Percentiles rank a stretch among this genome's conserved stretches.
phyloP scores from a whole-genome alignment of 1,140 invertebrate genomes.

The Lamellibrachia luymesi region DNA sequence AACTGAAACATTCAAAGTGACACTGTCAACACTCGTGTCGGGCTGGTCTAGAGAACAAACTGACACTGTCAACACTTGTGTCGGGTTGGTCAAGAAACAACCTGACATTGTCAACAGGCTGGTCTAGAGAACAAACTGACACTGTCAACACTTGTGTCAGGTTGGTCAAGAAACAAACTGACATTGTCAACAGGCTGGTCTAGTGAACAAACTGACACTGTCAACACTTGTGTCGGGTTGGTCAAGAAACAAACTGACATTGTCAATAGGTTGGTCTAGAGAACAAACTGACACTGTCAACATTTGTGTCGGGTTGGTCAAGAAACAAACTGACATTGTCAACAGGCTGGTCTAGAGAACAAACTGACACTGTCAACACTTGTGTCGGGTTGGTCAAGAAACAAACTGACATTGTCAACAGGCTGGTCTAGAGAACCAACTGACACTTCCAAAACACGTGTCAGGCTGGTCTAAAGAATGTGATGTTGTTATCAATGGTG shows the following conservation, averaged over 20 bases:
- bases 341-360: background rate
- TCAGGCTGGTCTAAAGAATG: background rate
- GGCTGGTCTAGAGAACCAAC: background rate
- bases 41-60: background rate
- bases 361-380: background rate
- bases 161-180: background rate
- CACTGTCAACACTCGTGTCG: background rate
- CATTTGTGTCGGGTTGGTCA: background rate
- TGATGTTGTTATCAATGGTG: no score
- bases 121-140: background rate
- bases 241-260: background rate
- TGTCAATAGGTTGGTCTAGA: background rate
- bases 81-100: background rate
- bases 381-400: background rate
- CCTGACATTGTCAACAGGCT: background rate
- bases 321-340: background rate
- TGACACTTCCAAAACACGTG: background rate
- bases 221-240: background rate
- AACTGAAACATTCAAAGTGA: background rate
- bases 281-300: background rate
- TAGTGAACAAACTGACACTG: background rate
- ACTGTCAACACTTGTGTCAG: background rate
- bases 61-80: background rate
- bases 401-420: background rate
- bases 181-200: background rate